Conservation (phyloP, 2,888 invertebrate species). For the Drosophila putrida region DNA sequence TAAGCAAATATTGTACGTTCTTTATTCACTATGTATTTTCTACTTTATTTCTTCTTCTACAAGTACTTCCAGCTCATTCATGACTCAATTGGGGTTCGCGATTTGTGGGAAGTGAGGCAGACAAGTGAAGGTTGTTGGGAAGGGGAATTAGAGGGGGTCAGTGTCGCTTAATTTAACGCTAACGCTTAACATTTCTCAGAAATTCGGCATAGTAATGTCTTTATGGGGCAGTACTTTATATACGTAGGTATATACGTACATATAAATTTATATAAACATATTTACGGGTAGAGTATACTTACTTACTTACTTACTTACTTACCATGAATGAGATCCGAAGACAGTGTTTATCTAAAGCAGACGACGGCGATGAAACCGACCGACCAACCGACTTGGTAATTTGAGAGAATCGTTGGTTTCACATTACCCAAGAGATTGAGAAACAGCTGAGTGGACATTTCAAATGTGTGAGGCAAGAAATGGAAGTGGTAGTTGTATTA, state of each 20-base stretch:
- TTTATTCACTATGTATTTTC: conserved; percentile 5
- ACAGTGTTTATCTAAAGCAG: conserved; percentile 52
- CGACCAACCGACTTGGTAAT: conserved; percentile 61
- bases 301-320: conserved; percentile 24
- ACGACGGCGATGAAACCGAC: conserved; percentile 14
- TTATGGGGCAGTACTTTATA: conserved; percentile 57
- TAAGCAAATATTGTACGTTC: conserved; percentile 33
- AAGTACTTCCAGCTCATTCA: conserved; percentile 15
- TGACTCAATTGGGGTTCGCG: conserved; percentile 58
- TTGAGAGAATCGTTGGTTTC: conserved; percentile 56
- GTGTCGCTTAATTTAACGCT: conserved; percentile 61
- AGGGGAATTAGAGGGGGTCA: background rate
- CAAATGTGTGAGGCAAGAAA: conserved; percentile 45
- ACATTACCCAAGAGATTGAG: conserved; percentile 44
- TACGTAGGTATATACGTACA: background rate
- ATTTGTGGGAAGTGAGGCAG: conserved; percentile 50
- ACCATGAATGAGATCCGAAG: conserved; percentile 56
- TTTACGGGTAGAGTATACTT: conserved; percentile 14
- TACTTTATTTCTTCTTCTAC: background rate
- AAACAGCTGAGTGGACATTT: conserved; percentile 78
- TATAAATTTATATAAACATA: background rate
- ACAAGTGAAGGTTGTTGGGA: background rate
- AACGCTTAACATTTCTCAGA: conserved; percentile 62
- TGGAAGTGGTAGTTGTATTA: conserved; percentile 6
- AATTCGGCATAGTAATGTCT: conserved; percentile 73